Percentiles rank a stretch among this genome's conserved stretches.
Conservation (phyloP, 2,797 vertebrate genomes). For the Hippoglossus hippoglossus region DNA sequence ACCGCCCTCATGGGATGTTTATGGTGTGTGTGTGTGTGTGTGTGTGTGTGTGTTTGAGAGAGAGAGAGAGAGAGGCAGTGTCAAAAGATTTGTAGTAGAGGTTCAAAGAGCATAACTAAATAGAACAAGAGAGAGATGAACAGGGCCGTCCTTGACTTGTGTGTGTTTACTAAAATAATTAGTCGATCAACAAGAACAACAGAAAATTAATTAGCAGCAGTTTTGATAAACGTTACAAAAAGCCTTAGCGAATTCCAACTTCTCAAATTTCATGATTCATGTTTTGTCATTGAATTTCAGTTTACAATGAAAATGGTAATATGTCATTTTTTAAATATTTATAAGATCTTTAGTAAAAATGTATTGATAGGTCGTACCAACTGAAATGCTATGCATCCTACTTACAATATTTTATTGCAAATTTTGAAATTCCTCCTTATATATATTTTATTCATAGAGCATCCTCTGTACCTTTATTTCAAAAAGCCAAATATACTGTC, state of each 20-base stretch:
- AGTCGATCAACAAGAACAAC: slow-evolving; percentile 9
- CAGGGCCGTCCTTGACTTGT: slow-evolving; percentile 59
- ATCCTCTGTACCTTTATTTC: too few relatives aligned
- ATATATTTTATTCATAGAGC: too few relatives aligned
- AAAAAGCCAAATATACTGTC: too few relatives aligned
- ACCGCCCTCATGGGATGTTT: slow-evolving; percentile 37
- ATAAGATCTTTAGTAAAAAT: too few relatives aligned
- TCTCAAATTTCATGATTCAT: neutral
- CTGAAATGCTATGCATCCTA: too few relatives aligned
- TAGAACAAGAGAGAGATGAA: slow-evolving; percentile 82
- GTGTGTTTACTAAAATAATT: slow-evolving; percentile 22
- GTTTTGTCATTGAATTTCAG: neutral
- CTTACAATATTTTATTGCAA: too few relatives aligned
- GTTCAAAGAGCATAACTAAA: slow-evolving; percentile 89
- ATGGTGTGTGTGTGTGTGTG: neutral
- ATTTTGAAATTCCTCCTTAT: too few relatives aligned
- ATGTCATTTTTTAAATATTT: too few relatives aligned
- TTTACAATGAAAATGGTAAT: too few relatives aligned
- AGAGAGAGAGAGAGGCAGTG: too few relatives aligned
- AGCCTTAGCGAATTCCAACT: neutral
- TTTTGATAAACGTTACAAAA: neutral
- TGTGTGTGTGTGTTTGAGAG: too few relatives aligned
- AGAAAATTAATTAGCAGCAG: slow-evolving; percentile 6
- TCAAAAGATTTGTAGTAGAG: slow-evolving; percentile 77
- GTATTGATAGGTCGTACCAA: too few relatives aligned